Base-by-base conservation (phyloP, 2,888 invertebrate genomes). In the Troides helena region DNA sequence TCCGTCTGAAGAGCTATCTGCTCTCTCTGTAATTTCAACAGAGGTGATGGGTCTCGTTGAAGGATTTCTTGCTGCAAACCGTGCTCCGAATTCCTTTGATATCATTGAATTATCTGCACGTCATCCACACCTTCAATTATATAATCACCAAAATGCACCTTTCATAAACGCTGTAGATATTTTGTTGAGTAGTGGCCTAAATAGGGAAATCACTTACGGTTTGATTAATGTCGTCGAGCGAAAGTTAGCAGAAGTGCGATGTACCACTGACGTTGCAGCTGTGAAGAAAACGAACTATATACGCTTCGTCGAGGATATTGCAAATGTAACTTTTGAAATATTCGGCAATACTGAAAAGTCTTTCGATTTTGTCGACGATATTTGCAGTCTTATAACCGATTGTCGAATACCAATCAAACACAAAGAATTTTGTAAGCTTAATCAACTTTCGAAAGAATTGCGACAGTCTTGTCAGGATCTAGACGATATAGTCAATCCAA, bases 21-120 rank as follows among this genome's bases (percentile, higher is more conserved):
- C 92, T 23, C 85, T 93, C 50, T 94, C 94, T 0, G 94, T 94
- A 46, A 93, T 94, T 46, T 92, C 94, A 0, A 93, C 94, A 0
- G 93, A 94, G 79, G 94, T 95, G 0, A 94, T 94, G 84, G 93
- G 94, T 14, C 91, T 94, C 0, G 93, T 94, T 0, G 94, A 95
- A 77, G 93, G 93, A n/a, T 95, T 95, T 76, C 78, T 93, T 8
- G 89, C 93, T 12, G 87, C 90, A 1, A 91, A 92, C 62, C 85
- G 92, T 77, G 85, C 92, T 4, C 92, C 93, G 0, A 91, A 93
- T 72, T 92, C 93, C 0, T 90, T 90, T 58, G 93, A 93, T 67
- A 88, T 93, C 6, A 89, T 92, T 65, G 93, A 93, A 72, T 75
- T 93, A 39, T 87, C 89, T 0, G 82, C 85, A 1, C 82, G 92